Evolutionary conservation across 2,888 invertebrate species (phyloP).

Genomic region (Mechanitis messenoides): DNA sequence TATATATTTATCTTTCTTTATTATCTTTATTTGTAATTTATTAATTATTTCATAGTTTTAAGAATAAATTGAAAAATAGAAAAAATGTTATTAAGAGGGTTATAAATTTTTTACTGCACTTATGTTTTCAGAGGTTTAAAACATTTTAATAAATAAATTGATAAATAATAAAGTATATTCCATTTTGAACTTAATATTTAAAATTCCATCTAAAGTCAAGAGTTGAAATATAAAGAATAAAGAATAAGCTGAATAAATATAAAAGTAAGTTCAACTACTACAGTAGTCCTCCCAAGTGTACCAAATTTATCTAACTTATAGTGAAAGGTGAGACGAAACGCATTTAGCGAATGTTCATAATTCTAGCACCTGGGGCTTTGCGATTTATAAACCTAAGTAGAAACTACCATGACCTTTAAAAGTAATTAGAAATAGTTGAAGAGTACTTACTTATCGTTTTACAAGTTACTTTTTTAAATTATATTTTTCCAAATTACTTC

Average conservation of each 20-base stretch:
- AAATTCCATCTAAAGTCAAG: background rate
- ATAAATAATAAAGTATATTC: too few species aligned
- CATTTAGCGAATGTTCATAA: slow-evolving; percentile 53
- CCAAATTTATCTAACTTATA: slow-evolving; percentile 25
- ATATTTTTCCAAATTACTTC: too few species aligned
- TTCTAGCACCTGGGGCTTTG: slow-evolving; percentile 13
- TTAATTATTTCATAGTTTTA: too few species aligned
- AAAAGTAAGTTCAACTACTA: slow-evolving; percentile 13
- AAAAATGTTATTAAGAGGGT: too few species aligned
- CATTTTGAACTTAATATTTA: background rate
- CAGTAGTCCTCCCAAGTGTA: slow-evolving; percentile 22
- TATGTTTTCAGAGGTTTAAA: too few species aligned
- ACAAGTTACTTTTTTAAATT: too few species aligned
- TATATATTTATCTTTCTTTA: background rate
- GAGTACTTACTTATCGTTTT: too few species aligned
- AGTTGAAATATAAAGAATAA: background rate
- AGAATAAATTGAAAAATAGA: too few species aligned
- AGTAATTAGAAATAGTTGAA: too few species aligned
- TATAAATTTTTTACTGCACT: too few species aligned
- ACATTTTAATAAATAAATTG: too few species aligned
- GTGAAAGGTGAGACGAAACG: slow-evolving; percentile 36
- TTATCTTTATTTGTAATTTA: background rate
- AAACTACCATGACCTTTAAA: background rate
- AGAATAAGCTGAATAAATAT: slow-evolving; percentile 9
- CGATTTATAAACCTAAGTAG: slow-evolving; percentile 5